Percentiles rank a stretch among this genome's conserved stretches.
Evolutionary conservation across 2,797 vertebrate species (phyloP).

Genomic region (Eurystomus glaucurus): DNA sequence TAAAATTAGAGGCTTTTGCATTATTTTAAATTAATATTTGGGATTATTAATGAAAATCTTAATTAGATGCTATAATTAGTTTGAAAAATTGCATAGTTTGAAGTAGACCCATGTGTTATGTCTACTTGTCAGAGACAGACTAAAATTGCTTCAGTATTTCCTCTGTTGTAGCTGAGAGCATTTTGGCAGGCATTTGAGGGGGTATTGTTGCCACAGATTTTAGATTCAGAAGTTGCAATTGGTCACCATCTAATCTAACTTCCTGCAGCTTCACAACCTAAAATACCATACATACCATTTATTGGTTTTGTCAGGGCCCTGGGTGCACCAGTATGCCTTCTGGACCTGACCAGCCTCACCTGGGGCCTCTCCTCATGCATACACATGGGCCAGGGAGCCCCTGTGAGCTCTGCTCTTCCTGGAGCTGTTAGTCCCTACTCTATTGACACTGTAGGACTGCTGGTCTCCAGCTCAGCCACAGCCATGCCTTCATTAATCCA

Average conservation of each 20-base stretch:
- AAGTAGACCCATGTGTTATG: background rate
- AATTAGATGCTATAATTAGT: background rate
- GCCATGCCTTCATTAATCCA: background rate
- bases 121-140: background rate
- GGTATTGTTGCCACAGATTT: background rate
- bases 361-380: accelerated
- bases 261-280: background rate
- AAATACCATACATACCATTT: background rate
- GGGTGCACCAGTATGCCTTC: background rate
- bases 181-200: background rate
- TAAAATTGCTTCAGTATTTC: background rate
- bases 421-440: background rate
- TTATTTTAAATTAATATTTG: background rate
- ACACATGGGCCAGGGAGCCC: background rate
- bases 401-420: background rate
- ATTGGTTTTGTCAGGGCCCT: background rate
- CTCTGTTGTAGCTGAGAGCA: background rate
- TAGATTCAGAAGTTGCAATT: background rate
- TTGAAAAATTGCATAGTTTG: background rate
- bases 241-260: background rate
- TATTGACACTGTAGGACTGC: background rate
- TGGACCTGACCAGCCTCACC: background rate
- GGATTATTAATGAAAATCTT: background rate
- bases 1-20: background rate
- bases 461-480: background rate